Percentiles rank a stretch among this genome's conserved stretches.
These are phyloP conservation scores for Acanthornis magna DNA, from an alignment of 2,797 vertebrate genomes.

Conservation along the genomic window DNA sequence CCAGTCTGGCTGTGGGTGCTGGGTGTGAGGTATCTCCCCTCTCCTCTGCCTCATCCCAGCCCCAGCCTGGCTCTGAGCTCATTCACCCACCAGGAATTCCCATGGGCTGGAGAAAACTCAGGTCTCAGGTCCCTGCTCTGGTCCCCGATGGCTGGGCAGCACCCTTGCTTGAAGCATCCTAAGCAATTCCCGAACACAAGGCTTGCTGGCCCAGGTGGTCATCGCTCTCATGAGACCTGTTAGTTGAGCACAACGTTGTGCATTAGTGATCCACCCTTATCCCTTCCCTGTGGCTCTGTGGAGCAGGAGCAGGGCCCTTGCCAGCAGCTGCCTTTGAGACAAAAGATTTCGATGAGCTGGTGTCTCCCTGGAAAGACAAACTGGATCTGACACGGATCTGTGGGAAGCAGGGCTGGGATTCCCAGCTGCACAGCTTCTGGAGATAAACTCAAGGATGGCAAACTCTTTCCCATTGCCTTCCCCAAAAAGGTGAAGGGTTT, in stretches of 20 bases:
- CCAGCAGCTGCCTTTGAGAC: background rate
- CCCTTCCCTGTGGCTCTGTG: background rate
- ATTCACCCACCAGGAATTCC: background rate
- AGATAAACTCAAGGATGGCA: background rate
- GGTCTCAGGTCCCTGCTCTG: background rate
- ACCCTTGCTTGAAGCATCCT: background rate
- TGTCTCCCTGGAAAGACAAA: background rate
- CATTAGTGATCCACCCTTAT: background rate
- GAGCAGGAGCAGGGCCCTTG: background rate
- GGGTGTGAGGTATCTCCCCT: background rate
- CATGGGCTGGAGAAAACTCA: background rate
- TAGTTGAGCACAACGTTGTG: no score
- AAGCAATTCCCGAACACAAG: background rate
- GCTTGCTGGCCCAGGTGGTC: background rate
- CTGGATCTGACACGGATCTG: rapidly evolving
- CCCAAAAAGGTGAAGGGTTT: background rate
- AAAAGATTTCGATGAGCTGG: rapidly evolving
- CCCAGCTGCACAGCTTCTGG: background rate
- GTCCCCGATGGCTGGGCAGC: background rate
- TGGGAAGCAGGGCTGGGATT: background rate
- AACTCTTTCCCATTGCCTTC: background rate
- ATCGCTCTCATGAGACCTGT: rapidly evolving
- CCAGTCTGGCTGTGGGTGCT: background rate
- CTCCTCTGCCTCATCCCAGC: background rate
- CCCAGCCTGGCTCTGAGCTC: background rate